Conservation (phyloP, 1,140 invertebrate genomes). For the Zeugodacus cucurbitae region DNA sequence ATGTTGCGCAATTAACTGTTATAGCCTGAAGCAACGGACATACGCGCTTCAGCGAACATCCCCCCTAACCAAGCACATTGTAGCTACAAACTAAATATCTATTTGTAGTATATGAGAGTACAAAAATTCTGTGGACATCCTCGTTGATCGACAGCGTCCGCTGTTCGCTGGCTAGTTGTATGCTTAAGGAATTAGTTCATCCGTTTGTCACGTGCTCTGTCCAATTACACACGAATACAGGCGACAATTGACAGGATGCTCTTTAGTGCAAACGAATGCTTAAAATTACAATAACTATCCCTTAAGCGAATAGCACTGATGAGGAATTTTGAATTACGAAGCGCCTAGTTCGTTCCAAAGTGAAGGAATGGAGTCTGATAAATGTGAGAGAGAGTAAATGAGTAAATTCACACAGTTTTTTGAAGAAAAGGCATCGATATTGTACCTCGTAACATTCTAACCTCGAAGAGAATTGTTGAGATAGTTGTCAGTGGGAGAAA, state of each 20-base stretch:
- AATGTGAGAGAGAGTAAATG: no score
- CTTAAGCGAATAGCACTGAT: background rate
- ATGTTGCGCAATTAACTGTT: slow-evolving; percentile 19
- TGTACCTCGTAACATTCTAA: no score
- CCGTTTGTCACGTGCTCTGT: background rate
- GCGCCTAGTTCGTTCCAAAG: background rate
- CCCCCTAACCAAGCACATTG: background rate
- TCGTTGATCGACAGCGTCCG: background rate
- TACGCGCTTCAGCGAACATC: background rate
- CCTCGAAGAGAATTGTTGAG: no score
- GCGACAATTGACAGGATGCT: slow-evolving; percentile 1
- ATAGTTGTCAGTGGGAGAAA: no score
- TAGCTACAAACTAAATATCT: background rate
- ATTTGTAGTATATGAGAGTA: background rate
- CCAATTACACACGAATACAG: background rate
- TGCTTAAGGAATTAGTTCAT: background rate
- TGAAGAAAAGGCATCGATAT: no score
- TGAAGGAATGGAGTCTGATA: background rate
- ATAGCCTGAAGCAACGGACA: background rate
- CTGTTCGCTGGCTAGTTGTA: background rate
- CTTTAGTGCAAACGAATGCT: background rate
- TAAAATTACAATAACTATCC: background rate
- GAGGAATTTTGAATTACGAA: background rate
- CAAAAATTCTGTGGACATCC: background rate
- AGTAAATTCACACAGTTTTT: no score